A percentile compares a stretch with the other conserved stretches of the same genome.
Evolutionary conservation across 53 echinoderm and acorn worm genomes (phyloP).

Genomic region (Paelopatides confundens): DNA sequence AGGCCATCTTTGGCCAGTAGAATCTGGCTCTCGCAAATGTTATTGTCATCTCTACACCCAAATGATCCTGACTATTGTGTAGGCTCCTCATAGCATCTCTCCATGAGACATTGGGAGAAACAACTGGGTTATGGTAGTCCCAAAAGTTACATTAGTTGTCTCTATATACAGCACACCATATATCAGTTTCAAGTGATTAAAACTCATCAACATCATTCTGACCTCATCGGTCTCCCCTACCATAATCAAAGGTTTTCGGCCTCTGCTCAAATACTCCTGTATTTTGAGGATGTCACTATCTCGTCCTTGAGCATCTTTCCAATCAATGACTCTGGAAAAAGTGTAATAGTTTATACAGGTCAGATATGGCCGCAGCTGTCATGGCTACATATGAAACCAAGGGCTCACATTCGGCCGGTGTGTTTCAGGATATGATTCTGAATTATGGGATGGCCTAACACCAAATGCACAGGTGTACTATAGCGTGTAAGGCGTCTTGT

Average conservation of each 20-base stretch:
- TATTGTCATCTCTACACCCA: slow-evolving; percentile 11
- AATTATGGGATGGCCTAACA: too few relatives aligned
- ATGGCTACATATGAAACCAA: not conserved
- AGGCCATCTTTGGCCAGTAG: slow-evolving; percentile 52
- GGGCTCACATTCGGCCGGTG: too few relatives aligned
- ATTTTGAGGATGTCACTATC: slow-evolving; percentile 9
- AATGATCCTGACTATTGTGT: too few relatives aligned
- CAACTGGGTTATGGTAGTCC: too few relatives aligned
- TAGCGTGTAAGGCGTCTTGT: not conserved
- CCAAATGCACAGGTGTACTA: too few relatives aligned
- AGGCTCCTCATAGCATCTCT: too few relatives aligned
- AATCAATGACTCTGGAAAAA: slow-evolving; percentile 6
- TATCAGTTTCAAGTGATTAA: not conserved
- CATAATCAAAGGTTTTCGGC: not conserved
- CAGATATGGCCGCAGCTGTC: not conserved
- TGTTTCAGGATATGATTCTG: not conserved
- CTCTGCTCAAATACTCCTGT: not conserved
- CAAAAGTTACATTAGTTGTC: too few relatives aligned
- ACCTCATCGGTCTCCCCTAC: not conserved
- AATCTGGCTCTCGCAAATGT: slow-evolving; percentile 37
- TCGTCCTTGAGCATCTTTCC: slow-evolving; percentile 18
- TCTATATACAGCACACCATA: slow-evolving; percentile 41
- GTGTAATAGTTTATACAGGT: too few relatives aligned
- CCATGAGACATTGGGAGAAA: too few relatives aligned
- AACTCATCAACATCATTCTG: slow-evolving; percentile 3